phyloP scores from a whole-genome alignment of 1,140 invertebrate species.

The Pararge aegeria region DNA sequence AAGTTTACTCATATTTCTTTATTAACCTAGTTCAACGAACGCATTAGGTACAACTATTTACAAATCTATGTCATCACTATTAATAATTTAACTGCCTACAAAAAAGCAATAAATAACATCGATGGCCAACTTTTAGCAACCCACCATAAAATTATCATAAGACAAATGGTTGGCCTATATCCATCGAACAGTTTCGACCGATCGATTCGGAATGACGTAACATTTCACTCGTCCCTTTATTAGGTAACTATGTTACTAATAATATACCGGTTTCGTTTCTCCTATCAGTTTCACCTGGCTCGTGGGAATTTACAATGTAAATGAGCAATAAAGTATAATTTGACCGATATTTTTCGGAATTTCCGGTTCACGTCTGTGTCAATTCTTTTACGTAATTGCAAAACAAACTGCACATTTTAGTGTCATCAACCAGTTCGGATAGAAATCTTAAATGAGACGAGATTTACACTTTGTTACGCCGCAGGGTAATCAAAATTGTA shows the following conservation, averaged over 20 bases:
- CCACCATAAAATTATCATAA: constrained; percentile 36
- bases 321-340: constrained; percentile 34
- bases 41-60: background rate
- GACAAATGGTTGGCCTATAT: constrained; percentile 18
- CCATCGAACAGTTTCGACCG: constrained; percentile 16
- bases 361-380: constrained; percentile 43
- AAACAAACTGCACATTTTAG: constrained; percentile 12
- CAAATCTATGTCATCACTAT: background rate
- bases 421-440: constrained; percentile 15
- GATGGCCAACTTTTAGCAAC: constrained; percentile 20
- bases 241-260: constrained; percentile 35
- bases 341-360: constrained; percentile 38
- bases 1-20: too few species aligned
- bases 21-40: too few species aligned
- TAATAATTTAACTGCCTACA: background rate
- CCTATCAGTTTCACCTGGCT: constrained; percentile 43
- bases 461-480: constrained; percentile 2
- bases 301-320: constrained; percentile 31
- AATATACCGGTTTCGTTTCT: constrained; percentile 33
- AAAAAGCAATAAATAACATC: background rate
- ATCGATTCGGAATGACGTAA: constrained; percentile 31
- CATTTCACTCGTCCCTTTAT: constrained; percentile 31
- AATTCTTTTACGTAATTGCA: constrained; percentile 36
- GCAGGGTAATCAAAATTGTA: background rate
- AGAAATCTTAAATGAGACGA: background rate